Evolutionary conservation across 2,888 invertebrate genomes (phyloP).

Genomic region (Agonopterix arenella): DNA sequence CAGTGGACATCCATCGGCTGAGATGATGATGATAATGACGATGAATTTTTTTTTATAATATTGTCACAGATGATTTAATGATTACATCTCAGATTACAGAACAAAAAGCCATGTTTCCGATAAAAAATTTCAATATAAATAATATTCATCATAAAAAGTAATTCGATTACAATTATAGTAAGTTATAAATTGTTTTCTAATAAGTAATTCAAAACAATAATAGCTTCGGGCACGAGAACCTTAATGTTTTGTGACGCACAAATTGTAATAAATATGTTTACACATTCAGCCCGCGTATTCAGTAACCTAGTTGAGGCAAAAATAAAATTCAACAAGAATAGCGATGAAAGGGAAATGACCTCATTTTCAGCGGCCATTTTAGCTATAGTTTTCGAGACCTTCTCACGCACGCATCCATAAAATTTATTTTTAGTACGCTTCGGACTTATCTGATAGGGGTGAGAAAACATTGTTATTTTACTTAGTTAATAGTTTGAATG

Average conservation of each 20-base stretch:
- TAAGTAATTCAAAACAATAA: not conserved
- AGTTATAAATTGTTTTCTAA: not conserved
- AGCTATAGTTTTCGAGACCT: conserved; percentile 43
- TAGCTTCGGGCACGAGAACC: not conserved
- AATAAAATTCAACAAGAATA: conserved; percentile 54
- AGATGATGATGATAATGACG: too few species aligned
- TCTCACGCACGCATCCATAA: conserved; percentile 64
- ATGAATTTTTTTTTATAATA: too few species aligned
- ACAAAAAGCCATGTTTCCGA: too few species aligned
- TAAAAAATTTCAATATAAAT: too few species aligned
- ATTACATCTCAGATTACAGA: too few species aligned
- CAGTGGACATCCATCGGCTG: too few species aligned
- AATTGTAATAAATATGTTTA: conserved; percentile 14
- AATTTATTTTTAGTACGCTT: conserved; percentile 60
- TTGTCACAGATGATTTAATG: too few species aligned
- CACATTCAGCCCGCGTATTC: conserved; percentile 16
- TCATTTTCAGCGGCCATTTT: conserved; percentile 43
- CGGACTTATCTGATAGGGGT: conserved; percentile 38
- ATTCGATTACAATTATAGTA: not conserved
- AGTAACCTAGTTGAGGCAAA: conserved; percentile 38
- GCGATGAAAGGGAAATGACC: conserved; percentile 66
- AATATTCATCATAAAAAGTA: too few species aligned
- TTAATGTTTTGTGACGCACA: conserved; percentile 1
- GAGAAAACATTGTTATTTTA: too few species aligned
- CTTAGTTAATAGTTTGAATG: too few species aligned